Percentiles rank a stretch among this genome's conserved stretches.
phyloP scores from a whole-genome alignment of 2,797 vertebrate genomes.

The Poecile montanus region DNA sequence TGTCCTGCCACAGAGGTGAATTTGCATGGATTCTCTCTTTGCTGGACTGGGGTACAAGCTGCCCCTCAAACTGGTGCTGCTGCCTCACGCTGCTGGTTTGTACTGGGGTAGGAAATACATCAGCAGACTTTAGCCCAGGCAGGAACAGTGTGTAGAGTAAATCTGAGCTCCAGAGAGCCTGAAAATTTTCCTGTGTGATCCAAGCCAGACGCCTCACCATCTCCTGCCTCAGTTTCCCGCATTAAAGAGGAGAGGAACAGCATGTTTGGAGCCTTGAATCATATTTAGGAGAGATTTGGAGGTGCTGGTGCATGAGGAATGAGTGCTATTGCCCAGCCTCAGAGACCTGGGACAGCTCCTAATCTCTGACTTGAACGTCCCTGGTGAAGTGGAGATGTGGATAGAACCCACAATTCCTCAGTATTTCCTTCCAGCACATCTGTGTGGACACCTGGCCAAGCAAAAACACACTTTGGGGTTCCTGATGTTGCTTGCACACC shows the following conservation, averaged over 20 bases:
- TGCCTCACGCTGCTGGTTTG: background rate
- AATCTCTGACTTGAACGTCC: background rate
- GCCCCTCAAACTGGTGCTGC: background rate
- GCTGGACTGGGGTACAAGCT: background rate
- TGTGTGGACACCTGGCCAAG: background rate
- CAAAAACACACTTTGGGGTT: rapidly evolving
- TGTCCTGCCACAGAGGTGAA: background rate
- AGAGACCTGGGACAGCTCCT: background rate
- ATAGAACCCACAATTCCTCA: background rate
- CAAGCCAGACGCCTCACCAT: background rate
- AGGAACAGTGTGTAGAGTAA: background rate
- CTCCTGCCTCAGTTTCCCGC: background rate
- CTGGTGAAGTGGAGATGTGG: background rate
- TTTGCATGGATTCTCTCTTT: background rate
- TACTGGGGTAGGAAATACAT: background rate
- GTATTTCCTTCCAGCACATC: background rate
- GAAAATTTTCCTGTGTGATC: background rate
- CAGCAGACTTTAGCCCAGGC: background rate
- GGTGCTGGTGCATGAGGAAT: background rate
- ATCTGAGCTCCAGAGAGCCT: background rate
- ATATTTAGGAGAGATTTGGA: background rate
- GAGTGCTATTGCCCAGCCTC: background rate
- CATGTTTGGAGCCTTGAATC: background rate
- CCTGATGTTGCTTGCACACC: background rate
- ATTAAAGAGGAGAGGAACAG: background rate